A percentile compares a stretch with the other conserved stretches of the same genome.
Conservation (phyloP, 2,888 invertebrate genomes). For the Nomada lathburiana region DNA sequence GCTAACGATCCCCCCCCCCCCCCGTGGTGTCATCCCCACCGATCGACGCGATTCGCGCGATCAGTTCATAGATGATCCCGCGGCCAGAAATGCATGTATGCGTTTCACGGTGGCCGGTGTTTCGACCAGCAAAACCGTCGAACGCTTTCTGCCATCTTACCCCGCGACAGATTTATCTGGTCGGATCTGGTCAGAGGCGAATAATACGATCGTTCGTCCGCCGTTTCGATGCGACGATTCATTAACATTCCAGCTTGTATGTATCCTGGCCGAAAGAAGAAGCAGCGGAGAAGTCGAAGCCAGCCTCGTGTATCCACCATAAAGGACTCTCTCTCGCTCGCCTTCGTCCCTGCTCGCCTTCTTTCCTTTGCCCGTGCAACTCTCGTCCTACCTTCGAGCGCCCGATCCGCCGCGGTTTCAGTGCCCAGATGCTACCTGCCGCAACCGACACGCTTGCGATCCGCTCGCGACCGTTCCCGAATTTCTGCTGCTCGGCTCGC, state of each 20-base stretch:
- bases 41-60: conserved; percentile 54
- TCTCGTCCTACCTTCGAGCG: conserved; percentile 68
- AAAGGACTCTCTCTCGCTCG: conserved; percentile 67
- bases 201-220: conserved; percentile 64
- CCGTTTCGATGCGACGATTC: conserved; percentile 61
- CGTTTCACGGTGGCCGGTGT: conserved; percentile 38
- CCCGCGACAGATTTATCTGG: conserved; percentile 56
- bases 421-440: conserved; percentile 71
- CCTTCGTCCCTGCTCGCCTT: conserved; percentile 64
- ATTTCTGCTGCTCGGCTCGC: conserved; percentile 34
- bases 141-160: not conserved
- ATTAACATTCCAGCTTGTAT: conserved; percentile 74
- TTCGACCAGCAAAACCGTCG: conserved; percentile 39
- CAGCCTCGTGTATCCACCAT: conserved; percentile 53
- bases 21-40: conserved; percentile 11
- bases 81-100: conserved; percentile 3
- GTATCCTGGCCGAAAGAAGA: conserved; percentile 52
- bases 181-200: conserved; percentile 43
- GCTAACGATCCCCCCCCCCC: conserved; percentile 14
- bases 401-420: conserved; percentile 67
- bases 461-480: conserved; percentile 59
- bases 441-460: conserved; percentile 71
- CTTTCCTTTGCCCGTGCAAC: conserved; percentile 66
- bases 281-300: conserved; percentile 39
- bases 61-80: conserved; percentile 19